Percentiles rank a stretch among this genome's conserved stretches.
These are phyloP conservation scores for Corythaixoides concolor DNA, from an alignment of 2,113 vertebrate genomes.

Conservation along the genomic window DNA sequence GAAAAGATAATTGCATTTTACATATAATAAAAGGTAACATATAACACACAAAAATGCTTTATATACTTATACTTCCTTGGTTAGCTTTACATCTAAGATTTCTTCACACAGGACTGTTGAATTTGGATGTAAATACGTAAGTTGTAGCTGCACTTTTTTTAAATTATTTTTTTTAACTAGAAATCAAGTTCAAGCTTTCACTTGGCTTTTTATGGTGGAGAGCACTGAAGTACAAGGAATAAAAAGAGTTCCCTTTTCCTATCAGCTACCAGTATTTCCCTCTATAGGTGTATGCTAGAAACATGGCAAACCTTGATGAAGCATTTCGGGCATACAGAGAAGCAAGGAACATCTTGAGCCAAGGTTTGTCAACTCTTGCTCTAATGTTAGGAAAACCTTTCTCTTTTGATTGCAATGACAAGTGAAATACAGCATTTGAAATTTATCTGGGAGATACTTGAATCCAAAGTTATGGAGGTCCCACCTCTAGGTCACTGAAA, in stretches of 20 bases:
- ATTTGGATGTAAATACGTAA: not conserved
- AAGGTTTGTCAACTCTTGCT: not conserved
- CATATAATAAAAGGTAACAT: not conserved
- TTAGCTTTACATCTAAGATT: not conserved
- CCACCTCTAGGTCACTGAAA: not conserved
- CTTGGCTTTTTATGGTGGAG: not conserved
- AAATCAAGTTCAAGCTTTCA: not conserved
- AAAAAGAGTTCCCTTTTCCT: not conserved
- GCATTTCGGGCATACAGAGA: not conserved
- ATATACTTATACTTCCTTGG: not conserved
- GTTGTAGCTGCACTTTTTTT: not conserved
- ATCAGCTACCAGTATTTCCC: not conserved
- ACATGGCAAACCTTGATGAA: not conserved
- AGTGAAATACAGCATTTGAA: not conserved
- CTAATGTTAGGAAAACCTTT: not conserved
- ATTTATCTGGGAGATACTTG: not conserved
- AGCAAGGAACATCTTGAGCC: not conserved
- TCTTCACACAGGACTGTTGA: not conserved
- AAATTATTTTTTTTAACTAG: not conserved
- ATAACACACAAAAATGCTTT: not conserved
- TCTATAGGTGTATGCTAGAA: fast-evolving
- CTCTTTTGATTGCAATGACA: not conserved
- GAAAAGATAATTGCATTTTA: not conserved
- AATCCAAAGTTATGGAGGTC: not conserved
- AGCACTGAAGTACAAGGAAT: not conserved